These are phyloP conservation scores for Dasysyrphus albostriatus DNA, from an alignment of 2,888 invertebrate genomes.

Conservation along the genomic window DNA sequence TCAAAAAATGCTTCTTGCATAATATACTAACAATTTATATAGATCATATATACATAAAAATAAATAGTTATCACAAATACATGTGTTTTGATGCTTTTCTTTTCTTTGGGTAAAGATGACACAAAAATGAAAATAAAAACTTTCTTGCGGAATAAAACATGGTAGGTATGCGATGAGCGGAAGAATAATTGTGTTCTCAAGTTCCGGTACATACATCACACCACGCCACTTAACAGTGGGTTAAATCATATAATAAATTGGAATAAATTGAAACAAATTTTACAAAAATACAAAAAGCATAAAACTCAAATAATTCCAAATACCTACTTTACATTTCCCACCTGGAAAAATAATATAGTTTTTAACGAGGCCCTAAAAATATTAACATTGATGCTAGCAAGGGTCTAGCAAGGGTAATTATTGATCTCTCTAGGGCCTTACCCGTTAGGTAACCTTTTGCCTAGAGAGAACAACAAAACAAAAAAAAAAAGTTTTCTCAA, in stretches of 20 bases:
- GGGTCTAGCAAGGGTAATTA: too few species aligned
- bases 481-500: too few species aligned
- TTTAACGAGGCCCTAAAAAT: too few species aligned
- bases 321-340: too few species aligned
- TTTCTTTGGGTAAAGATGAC: neutral
- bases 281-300: too few species aligned
- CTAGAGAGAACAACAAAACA: too few species aligned
- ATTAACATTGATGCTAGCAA: too few species aligned
- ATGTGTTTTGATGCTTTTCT: neutral
- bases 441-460: too few species aligned
- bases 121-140: neutral
- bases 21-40: neutral
- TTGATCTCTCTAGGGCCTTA: too few species aligned
- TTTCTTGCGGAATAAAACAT: constrained; percentile 9
- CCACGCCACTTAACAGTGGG: constrained; percentile 3
- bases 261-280: too few species aligned
- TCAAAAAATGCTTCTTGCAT: neutral
- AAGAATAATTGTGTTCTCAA: constrained; percentile 33
- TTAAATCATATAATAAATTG: neutral
- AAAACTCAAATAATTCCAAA: too few species aligned
- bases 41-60: neutral
- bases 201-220: constrained; percentile 34
- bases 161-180: constrained; percentile 1
- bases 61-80: neutral
- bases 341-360: too few species aligned